A percentile compares a stretch with the other conserved stretches of the same genome.
Conservation (phyloP, 2,113 vertebrate genomes). For the Girardinichthys multiradiatus region DNA sequence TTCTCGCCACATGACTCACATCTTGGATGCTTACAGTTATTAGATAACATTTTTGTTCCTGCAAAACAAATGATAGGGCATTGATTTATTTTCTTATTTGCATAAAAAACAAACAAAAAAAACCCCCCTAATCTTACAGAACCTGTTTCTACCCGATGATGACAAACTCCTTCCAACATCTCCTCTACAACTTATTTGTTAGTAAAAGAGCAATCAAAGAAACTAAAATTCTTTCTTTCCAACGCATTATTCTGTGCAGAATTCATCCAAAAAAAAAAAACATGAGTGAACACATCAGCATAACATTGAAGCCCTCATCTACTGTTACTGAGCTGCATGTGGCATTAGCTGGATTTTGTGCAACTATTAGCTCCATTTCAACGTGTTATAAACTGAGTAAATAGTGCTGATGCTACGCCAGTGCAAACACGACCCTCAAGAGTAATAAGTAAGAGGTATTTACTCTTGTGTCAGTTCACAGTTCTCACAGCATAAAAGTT, state of each 20-base stretch:
- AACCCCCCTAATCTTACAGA: neutral
- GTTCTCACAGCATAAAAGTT: too few species aligned
- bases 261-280: neutral
- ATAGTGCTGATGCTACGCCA: too few species aligned
- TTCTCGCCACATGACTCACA: conserved; percentile 35
- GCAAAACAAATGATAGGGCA: conserved; percentile 17
- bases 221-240: too few species aligned
- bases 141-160: neutral
- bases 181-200: neutral
- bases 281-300: neutral
- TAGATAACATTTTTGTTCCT: conserved; percentile 37
- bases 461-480: too few species aligned
- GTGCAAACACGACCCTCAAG: neutral
- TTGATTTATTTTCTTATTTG: neutral
- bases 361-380: neutral
- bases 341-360: neutral
- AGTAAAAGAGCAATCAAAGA: neutral
- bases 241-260: too few species aligned
- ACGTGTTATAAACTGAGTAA: too few species aligned
- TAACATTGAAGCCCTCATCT: neutral
- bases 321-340: neutral
- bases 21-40: conserved; percentile 26
- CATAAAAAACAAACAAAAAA: neutral
- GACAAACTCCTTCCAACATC: neutral
- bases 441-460: neutral